Percentiles rank a stretch among this genome's conserved stretches.
Conservation (phyloP, 2,113 vertebrate species). For the Lichenostomus cassidix region DNA sequence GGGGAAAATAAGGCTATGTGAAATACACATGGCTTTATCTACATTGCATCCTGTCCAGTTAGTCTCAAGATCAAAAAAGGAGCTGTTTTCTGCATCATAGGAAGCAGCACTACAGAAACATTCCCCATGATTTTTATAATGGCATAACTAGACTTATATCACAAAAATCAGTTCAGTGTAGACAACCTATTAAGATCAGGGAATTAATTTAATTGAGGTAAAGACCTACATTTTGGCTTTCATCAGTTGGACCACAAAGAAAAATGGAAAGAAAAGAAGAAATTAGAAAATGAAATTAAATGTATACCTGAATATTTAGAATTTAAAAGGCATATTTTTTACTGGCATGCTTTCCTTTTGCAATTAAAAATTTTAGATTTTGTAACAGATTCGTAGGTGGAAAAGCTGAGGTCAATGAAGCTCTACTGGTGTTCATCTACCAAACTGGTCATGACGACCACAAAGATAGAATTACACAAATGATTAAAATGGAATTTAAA, state of each 20-base stretch:
- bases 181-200: background rate
- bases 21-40: background rate
- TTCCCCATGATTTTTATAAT: background rate
- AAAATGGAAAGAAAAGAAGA: background rate
- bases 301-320: background rate
- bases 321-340: background rate
- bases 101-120: background rate
- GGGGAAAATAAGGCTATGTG: background rate
- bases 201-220: background rate
- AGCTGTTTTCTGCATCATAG: background rate
- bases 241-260: background rate
- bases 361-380: background rate
- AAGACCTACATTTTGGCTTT: background rate
- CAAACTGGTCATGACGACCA: background rate
- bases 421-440: background rate
- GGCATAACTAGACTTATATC: background rate
- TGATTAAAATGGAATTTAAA: background rate
- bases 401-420: background rate
- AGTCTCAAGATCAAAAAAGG: background rate
- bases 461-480: background rate
- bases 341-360: background rate
- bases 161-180: background rate
- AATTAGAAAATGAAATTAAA: background rate
- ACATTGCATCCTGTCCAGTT: background rate
- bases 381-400: background rate